These are phyloP conservation scores for Mythimna impura DNA, from an alignment of 2,888 invertebrate genomes.

Conservation along the genomic window DNA sequence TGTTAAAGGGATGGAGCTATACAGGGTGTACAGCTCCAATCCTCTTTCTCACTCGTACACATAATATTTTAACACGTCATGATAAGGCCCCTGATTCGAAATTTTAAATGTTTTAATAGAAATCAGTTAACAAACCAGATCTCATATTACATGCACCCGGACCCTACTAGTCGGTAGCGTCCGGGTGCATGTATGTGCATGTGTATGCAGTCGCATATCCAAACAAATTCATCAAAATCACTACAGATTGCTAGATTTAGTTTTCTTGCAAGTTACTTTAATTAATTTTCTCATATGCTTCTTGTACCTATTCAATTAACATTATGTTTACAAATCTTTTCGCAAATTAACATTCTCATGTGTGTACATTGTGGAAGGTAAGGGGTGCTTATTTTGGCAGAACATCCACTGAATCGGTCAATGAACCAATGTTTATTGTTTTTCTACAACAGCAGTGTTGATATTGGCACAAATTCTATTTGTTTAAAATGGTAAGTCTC, in stretches of 20 bases:
- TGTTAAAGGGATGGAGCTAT: too few relatives aligned
- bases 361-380: constrained; percentile 77
- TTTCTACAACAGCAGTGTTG: constrained; percentile 85
- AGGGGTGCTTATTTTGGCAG: constrained; percentile 88
- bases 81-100: neutral
- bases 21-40: too few relatives aligned
- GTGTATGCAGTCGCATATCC: neutral
- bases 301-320: constrained; percentile 32
- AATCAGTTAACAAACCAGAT: neutral
- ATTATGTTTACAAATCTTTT: constrained; percentile 59
- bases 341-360: constrained; percentile 63
- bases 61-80: too few relatives aligned
- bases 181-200: too few relatives aligned
- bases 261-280: neutral
- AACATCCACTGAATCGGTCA: constrained; percentile 80
- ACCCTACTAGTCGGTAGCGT: neutral
- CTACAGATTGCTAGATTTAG: neutral
- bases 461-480: constrained; percentile 88
- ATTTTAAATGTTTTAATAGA: neutral
- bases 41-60: too few relatives aligned
- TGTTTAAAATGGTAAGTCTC: constrained; percentile 86
- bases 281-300: constrained; percentile 25
- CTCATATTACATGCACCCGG: neutral
- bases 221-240: neutral
- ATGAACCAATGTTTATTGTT: constrained; percentile 87